These are phyloP conservation scores for Phaethornis superciliosus DNA, from an alignment of 2,113 vertebrate genomes.

Conservation along the genomic window DNA sequence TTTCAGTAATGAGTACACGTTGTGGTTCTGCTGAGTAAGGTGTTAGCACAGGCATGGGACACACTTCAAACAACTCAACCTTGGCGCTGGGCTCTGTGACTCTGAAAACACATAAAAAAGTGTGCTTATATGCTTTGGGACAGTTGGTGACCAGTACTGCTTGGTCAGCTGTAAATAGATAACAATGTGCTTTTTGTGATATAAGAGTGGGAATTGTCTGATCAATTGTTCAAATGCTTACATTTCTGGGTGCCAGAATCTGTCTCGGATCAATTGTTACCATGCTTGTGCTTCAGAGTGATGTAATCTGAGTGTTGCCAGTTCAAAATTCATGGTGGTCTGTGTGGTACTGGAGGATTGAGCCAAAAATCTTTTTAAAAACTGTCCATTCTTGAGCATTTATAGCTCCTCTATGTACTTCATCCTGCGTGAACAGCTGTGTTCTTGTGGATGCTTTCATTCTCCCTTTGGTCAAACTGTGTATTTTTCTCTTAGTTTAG, in stretches of 20 bases:
- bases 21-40: background rate
- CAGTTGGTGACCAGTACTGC: conserved; percentile 61
- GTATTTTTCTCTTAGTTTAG: background rate
- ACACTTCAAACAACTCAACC: background rate
- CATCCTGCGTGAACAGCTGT: rapidly evolving
- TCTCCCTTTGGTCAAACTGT: background rate
- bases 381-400: background rate
- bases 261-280: conserved; percentile 32
- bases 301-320: rapidly evolving
- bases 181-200: conserved; percentile 69
- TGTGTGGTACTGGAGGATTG: no score
- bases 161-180: conserved; percentile 44
- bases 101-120: background rate
- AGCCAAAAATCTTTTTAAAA: background rate
- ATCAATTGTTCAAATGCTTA: conserved; percentile 12
- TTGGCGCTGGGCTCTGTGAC: background rate
- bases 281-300: background rate
- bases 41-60: background rate
- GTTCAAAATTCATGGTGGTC: background rate
- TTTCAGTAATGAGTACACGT: background rate
- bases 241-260: conserved; percentile 30
- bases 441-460: background rate
- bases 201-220: conserved; percentile 51
- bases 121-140: conserved; percentile 15
- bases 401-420: rapidly evolving